Evolutionary conservation across 2,113 vertebrate genomes (phyloP).

Genomic region (Sigmodon hispidus): DNA sequence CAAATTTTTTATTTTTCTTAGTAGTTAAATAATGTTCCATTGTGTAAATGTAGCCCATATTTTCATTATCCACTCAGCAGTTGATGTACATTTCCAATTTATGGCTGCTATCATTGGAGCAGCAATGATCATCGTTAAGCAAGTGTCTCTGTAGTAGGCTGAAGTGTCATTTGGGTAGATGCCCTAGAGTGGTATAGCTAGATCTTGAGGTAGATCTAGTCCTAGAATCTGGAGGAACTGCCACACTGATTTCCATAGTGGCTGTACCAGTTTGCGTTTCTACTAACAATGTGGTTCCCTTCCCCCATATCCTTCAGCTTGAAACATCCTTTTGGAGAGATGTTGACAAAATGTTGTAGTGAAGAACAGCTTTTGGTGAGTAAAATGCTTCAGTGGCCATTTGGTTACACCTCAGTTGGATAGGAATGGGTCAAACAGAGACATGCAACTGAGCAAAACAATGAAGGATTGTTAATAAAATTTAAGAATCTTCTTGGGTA

Average conservation of each 20-base stretch:
- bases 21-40: background rate
- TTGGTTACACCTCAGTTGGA: background rate
- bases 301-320: background rate
- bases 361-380: background rate
- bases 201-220: background rate
- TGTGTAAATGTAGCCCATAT: background rate
- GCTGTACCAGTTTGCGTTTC: background rate
- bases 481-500: background rate
- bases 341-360: slow-evolving; percentile 6
- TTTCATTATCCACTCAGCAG: background rate
- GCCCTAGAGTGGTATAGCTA: background rate
- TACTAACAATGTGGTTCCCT: background rate
- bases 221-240: background rate
- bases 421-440: background rate
- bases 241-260: background rate
- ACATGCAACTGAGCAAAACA: background rate
- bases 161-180: background rate
- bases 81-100: background rate
- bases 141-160: background rate
- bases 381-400: background rate
- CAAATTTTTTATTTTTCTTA: background rate
- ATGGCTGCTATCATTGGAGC: background rate
- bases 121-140: background rate
- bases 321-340: background rate
- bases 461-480: background rate